These are phyloP conservation scores for Sicus ferrugineus DNA, from an alignment of 2,888 invertebrate genomes.

Conservation along the genomic window DNA sequence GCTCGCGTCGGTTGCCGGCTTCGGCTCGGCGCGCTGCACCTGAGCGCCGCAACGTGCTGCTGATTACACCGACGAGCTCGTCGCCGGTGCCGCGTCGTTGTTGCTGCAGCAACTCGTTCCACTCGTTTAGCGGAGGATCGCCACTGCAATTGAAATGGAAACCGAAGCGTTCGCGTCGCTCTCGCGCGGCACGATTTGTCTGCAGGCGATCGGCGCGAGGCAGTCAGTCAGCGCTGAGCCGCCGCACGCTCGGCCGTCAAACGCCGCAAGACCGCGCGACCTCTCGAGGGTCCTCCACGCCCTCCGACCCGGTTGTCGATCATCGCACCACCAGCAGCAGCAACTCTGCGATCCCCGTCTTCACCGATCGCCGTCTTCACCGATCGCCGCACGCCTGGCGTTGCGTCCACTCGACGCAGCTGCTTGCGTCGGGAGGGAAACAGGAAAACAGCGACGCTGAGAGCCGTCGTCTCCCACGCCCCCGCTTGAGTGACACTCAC, in stretches of 20 bases:
- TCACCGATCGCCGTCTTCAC: not conserved
- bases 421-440: too few species aligned
- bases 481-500: constrained; percentile 40
- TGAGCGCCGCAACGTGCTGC: constrained; percentile 20
- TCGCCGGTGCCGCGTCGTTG: not conserved
- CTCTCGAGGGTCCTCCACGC: not conserved
- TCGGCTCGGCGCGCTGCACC: constrained; percentile 34
- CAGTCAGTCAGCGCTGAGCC: constrained; percentile 9
- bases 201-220: constrained; percentile 48
- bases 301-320: constrained; percentile 26
- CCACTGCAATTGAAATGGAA: constrained; percentile 29
- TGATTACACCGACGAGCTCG: constrained; percentile 18
- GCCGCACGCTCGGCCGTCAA: constrained; percentile 7
- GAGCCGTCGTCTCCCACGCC: not conserved
- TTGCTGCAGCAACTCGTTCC: not conserved
- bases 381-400: too few species aligned
- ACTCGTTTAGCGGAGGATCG: not conserved
- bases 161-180: not conserved
- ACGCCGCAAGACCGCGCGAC: constrained; percentile 2
- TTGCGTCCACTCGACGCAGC: too few species aligned
- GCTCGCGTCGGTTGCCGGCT: constrained; percentile 50
- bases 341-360: constrained; percentile 5
- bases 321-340: constrained; percentile 17
- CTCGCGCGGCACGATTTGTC: constrained; percentile 19
- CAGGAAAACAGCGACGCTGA: too few species aligned